phyloP scores from a whole-genome alignment of 2,797 vertebrate genomes.

The Stomatorhinus walkeri region DNA sequence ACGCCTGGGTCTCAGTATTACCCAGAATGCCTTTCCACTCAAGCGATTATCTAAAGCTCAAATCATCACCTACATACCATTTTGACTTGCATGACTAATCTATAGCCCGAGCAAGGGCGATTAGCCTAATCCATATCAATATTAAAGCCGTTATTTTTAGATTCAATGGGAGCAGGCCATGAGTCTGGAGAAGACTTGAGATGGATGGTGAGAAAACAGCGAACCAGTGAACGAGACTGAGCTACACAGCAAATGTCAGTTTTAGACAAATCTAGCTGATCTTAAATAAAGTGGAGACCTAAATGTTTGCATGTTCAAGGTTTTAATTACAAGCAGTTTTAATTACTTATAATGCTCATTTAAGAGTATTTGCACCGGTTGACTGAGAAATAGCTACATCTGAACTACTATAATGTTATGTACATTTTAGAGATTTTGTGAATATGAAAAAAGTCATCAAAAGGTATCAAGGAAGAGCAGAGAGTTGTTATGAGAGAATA shows the following conservation, averaged over 20 bases:
- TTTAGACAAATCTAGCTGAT: not conserved
- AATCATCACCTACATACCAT: constrained; percentile 21
- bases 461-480: not conserved
- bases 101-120: constrained; percentile 17
- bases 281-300: not conserved
- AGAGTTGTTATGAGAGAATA: not conserved
- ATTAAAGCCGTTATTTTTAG: constrained; percentile 14
- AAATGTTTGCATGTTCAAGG: not conserved
- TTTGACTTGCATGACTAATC: constrained; percentile 17
- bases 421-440: not conserved
- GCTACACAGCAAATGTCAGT: constrained; percentile 2
- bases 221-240: not conserved
- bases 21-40: not conserved
- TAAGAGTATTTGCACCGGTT: not conserved
- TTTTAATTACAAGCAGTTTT: not conserved
- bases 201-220: not conserved
- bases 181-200: not conserved
- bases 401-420: not conserved
- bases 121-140: constrained; percentile 13
- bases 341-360: not conserved
- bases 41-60: not conserved
- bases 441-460: not conserved
- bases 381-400: not conserved
- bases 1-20: not conserved
- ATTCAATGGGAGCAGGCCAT: not conserved